These are phyloP conservation scores for Tympanoctomys barrerae DNA, from an alignment of 2,797 vertebrate genomes.

Conservation along the genomic window DNA sequence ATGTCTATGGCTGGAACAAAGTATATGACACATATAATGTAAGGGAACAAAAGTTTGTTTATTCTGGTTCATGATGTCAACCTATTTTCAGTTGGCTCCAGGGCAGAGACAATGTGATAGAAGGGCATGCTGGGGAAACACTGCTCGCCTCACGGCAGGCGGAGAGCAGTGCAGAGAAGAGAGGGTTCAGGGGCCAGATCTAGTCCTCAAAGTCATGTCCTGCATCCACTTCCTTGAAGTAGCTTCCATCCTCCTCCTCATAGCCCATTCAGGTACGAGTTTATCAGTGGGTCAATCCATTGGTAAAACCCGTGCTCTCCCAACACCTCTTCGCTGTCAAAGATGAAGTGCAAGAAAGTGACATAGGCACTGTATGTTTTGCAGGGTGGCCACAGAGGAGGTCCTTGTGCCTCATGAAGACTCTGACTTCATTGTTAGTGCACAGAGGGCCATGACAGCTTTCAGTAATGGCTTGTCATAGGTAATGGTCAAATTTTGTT, in stretches of 20 bases:
- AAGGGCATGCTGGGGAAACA: neutral
- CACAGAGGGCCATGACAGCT: neutral
- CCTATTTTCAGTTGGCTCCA: neutral
- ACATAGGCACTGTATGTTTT: neutral
- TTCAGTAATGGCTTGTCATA: neutral
- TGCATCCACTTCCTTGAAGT: neutral
- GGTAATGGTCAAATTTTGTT: neutral
- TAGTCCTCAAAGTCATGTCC: neutral
- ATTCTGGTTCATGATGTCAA: neutral
- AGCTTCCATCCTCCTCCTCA: neutral
- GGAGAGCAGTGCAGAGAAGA: neutral
- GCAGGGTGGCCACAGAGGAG: accelerated
- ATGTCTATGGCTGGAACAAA: neutral
- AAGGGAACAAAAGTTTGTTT: neutral
- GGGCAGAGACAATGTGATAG: neutral
- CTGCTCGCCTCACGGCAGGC: neutral
- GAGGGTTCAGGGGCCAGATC: neutral
- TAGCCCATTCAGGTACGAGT: neutral
- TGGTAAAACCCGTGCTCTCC: neutral
- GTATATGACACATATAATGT: neutral
- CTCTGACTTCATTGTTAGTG: neutral
- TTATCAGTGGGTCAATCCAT: neutral
- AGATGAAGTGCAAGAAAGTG: neutral
- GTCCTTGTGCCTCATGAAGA: neutral
- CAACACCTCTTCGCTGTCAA: neutral